phyloP scores from a whole-genome alignment of 2,888 invertebrate species.

The Archips xylosteana region DNA sequence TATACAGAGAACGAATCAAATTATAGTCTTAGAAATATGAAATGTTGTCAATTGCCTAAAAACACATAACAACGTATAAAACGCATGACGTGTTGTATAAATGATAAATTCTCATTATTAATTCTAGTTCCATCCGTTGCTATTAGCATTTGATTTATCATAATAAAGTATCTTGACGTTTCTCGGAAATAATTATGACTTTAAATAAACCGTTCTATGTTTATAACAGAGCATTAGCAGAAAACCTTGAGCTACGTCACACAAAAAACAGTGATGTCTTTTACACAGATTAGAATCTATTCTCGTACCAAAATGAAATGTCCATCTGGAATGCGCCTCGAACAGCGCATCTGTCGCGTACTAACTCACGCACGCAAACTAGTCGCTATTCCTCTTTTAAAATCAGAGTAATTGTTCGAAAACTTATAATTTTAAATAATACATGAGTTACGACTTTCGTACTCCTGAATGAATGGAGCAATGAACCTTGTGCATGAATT shows the following conservation, averaged over 20 bases:
- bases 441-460: slow-evolving; percentile 32
- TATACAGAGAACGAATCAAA: too few species aligned
- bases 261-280: slow-evolving; percentile 54
- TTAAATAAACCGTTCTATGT: slow-evolving; percentile 39
- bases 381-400: slow-evolving; percentile 26
- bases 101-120: not conserved
- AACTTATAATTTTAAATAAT: slow-evolving; percentile 22
- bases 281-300: slow-evolving; percentile 60
- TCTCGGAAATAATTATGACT: slow-evolving; percentile 34
- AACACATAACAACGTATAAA: not conserved
- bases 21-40: too few species aligned
- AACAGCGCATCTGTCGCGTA: slow-evolving; percentile 70
- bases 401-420: slow-evolving; percentile 31
- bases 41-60: too few species aligned
- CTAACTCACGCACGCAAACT: slow-evolving; percentile 63
- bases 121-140: not conserved
- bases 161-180: slow-evolving; percentile 20
- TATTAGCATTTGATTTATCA: slow-evolving; percentile 7
- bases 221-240: slow-evolving; percentile 33
- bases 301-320: slow-evolving; percentile 53
- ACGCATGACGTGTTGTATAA: not conserved
- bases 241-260: slow-evolving; percentile 44
- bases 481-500: slow-evolving; percentile 43
- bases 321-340: slow-evolving; percentile 65
- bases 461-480: slow-evolving; percentile 43